Evolutionary conservation across 1,140 invertebrate genomes (phyloP).

Genomic region (Campoletis sonorensis): DNA sequence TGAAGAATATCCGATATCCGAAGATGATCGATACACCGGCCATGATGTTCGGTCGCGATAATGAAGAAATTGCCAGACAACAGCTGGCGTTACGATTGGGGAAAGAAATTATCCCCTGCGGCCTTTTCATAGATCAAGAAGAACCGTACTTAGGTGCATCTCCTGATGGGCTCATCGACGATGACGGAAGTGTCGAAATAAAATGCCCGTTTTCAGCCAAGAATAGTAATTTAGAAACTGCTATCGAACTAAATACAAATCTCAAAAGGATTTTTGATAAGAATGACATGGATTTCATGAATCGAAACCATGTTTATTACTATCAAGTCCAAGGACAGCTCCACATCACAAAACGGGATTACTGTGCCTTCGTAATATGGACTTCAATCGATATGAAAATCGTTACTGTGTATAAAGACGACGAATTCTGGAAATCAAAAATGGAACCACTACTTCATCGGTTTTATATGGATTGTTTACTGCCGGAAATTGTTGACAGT

Average conservation of each 20-base stretch:
- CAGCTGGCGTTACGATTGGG: conserved; percentile 54
- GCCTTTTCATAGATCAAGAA: conserved; percentile 69
- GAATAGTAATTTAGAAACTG: conserved; percentile 49
- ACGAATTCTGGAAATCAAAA: conserved; percentile 46
- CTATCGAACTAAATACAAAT: conserved; percentile 42
- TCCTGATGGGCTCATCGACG: conserved; percentile 71
- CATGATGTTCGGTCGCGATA: conserved; percentile 60
- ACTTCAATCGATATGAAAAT: conserved; percentile 37
- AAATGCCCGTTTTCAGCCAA: conserved; percentile 67
- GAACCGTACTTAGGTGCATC: conserved; percentile 66
- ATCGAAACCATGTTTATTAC: conserved; percentile 67
- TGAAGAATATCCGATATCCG: conserved; percentile 56
- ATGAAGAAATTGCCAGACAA: conserved; percentile 62
- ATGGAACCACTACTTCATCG: conserved; percentile 41
- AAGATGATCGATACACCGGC: conserved; percentile 51
- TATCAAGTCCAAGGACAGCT: conserved; percentile 42
- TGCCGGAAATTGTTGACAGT: conserved; percentile 54
- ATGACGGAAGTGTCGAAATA: conserved; percentile 64
- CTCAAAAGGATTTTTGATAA: conserved; percentile 46
- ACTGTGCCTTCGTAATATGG: conserved; percentile 35
- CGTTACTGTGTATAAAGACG: conserved; percentile 37
- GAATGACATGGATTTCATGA: conserved; percentile 55
- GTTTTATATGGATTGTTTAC: conserved; percentile 51
- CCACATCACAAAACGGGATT: conserved; percentile 2
- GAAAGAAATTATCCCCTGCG: conserved; percentile 62